These are phyloP conservation scores for Cyclopterus lumpus DNA, from an alignment of 2,797 vertebrate genomes.

Conservation along the genomic window DNA sequence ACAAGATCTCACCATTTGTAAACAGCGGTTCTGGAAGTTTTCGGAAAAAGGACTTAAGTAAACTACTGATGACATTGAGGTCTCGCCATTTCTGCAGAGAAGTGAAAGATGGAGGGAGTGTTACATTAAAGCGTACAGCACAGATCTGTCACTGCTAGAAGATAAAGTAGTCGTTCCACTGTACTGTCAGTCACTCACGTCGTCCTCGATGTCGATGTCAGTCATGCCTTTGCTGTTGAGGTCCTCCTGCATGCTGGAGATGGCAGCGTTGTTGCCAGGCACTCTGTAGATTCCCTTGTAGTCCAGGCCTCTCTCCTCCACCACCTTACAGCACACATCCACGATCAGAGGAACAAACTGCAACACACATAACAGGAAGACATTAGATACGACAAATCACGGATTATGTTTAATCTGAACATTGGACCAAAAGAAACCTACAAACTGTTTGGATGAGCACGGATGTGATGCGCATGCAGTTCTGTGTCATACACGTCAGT, in stretches of 20 bases:
- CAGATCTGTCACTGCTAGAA: conserved; percentile 11
- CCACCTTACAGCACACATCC: conserved; percentile 97
- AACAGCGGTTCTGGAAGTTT: conserved; percentile 98
- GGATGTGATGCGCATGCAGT: not conserved
- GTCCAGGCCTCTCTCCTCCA: conserved; percentile 97
- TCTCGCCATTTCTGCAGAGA: conserved; percentile 95
- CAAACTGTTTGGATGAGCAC: not conserved
- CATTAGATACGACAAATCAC: not conserved
- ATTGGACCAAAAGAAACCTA: not conserved
- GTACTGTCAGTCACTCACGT: conserved; percentile 86
- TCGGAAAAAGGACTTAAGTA: conserved; percentile 98
- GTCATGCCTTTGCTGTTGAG: conserved; percentile 94
- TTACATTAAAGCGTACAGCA: conserved; percentile 11
- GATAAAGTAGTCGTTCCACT: not conserved
- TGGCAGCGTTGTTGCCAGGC: conserved; percentile 97
- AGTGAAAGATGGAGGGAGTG: conserved; percentile 1
- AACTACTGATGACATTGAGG: conserved; percentile 97
- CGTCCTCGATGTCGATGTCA: conserved; percentile 95
- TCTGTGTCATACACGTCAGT: not conserved
- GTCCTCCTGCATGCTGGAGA: conserved; percentile 98
- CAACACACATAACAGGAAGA: conserved; percentile 51
- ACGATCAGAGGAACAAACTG: conserved; percentile 98
- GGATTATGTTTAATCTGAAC: not conserved
- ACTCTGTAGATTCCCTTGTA: conserved; percentile 99
- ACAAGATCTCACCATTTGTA: conserved; percentile 90